Evolutionary conservation across 2,797 vertebrate species (phyloP).

Genomic region (Xenops minutus): DNA sequence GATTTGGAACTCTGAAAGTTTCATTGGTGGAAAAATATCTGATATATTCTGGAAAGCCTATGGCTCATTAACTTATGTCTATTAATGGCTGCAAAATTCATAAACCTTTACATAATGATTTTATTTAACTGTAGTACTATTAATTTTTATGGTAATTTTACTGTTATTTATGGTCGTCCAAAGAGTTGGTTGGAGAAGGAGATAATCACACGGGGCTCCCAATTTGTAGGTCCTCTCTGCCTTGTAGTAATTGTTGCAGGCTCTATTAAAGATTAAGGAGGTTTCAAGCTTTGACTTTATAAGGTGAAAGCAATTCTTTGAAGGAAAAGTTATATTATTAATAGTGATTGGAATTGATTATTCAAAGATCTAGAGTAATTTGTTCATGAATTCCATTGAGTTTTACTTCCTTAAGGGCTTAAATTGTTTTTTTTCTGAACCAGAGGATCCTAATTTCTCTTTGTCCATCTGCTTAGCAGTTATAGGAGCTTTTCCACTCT

Average conservation of each 20-base stretch:
- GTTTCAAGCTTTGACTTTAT: conserved; percentile 58
- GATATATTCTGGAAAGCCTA: conserved; percentile 50
- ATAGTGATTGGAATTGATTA: conserved; percentile 34
- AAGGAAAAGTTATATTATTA: conserved; percentile 49
- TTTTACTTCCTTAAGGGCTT: neutral
- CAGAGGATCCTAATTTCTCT: neutral
- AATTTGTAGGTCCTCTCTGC: conserved; percentile 28
- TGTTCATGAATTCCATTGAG: neutral
- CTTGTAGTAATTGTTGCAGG: conserved; percentile 40
- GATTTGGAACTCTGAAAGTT: conserved; percentile 56
- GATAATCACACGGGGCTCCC: neutral
- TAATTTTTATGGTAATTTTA: conserved; percentile 65
- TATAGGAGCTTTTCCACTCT: neutral
- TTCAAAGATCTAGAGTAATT: conserved; percentile 25
- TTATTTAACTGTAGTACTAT: conserved; percentile 63
- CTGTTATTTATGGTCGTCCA: conserved; percentile 36
- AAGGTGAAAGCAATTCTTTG: conserved; percentile 63
- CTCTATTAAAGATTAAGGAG: conserved; percentile 54
- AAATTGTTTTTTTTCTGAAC: neutral
- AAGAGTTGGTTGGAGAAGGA: conserved; percentile 30
- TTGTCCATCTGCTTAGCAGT: neutral
- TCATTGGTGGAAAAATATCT: conserved; percentile 57
- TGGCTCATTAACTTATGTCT: conserved; percentile 60
- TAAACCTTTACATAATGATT: conserved; percentile 73
- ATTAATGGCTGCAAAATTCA: conserved; percentile 67